Base-by-base conservation (phyloP, 1,140 invertebrate species). In the Neoseiulus cucumeris region DNA sequence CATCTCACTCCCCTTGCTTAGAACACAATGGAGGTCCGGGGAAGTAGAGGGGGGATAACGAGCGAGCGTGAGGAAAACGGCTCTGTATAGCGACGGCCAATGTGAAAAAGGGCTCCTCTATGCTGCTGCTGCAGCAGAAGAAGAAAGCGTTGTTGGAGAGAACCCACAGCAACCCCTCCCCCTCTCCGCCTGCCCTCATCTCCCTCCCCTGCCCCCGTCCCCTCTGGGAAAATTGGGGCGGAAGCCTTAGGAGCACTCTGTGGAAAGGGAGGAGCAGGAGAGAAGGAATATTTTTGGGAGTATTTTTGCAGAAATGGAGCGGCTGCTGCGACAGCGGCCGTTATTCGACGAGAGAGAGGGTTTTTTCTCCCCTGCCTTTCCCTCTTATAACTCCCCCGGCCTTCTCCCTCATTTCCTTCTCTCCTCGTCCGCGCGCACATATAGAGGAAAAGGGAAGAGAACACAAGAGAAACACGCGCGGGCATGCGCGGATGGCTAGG, bases 241-340 rank as follows among this genome's bases (percentile, higher is more conserved):
- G 51, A 59, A 59, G 51, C 51, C 51, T 59, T 59, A 59, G 51
- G 51, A 59, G 51, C 25, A 59, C 25, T 39, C 33, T 39, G 33
- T 39, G 33, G 33, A 39, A 39, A 39, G 33, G 33, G 33, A 39
- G 33, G 33, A 39, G 33, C 33, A 17, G 51, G 51, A 59, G 51
- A 25, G 33, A 25, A 33, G 51, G 51, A 59, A 59, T 59, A 59
- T 59, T 59, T 25, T 59, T 59, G 22, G 51, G 51, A 59, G 51
- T 59, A 59, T 59, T 59, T 59, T 59, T 59, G 51, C 51, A 59
- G 51, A 59, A 59, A 59, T 59, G 51, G 51, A 59, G 33, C 22
- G 51, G 51, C 51, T 59, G 14, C 22, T 25, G 25, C 14, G 25
- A 29, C 45, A 25, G 14, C 22, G 17, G 51, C 51, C 51, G 51